These are phyloP conservation scores for Ramazzottius varieornatus DNA, from an alignment of 2,888 invertebrate species.

Conservation along the genomic window DNA sequence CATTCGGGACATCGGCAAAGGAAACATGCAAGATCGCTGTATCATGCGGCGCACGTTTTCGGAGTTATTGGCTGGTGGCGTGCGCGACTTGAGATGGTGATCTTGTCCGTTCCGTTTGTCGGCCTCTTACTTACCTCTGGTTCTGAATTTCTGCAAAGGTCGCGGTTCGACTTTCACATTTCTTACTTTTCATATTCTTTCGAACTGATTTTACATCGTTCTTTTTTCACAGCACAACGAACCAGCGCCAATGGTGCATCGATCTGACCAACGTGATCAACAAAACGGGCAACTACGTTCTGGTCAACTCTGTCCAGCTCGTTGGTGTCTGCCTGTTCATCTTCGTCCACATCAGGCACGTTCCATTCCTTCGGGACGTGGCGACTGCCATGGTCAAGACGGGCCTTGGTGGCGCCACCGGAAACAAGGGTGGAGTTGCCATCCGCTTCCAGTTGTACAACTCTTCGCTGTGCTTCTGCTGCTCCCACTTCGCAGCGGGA, in stretches of 20 bases:
- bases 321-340: conserved; percentile 92
- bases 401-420: conserved; percentile 84
- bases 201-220: conserved; percentile 1
- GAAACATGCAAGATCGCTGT: no score
- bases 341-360: conserved; percentile 63
- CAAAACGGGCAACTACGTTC: conserved; percentile 56
- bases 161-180: background rate
- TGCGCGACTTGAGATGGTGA: no score
- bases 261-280: conserved; percentile 73
- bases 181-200: no score
- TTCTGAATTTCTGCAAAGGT: background rate
- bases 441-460: conserved; percentile 70
- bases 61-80: no score
- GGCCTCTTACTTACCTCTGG: background rate
- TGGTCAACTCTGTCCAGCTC: conserved; percentile 72
- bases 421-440: conserved; percentile 83
- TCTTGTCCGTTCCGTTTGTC: background rate
- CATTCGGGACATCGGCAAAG: conserved; percentile 4
- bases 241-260: conserved; percentile 78
- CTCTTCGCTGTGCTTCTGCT: conserved; percentile 85
- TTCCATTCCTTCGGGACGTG: conserved; percentile 66
- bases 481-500: conserved; percentile 95
- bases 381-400: conserved; percentile 90
- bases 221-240: conserved; percentile 39
- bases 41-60: no score